Percentiles rank a stretch among this genome's conserved stretches.
phyloP scores from a whole-genome alignment of 2,113 vertebrate genomes.

The Amblyornis subalaris region DNA sequence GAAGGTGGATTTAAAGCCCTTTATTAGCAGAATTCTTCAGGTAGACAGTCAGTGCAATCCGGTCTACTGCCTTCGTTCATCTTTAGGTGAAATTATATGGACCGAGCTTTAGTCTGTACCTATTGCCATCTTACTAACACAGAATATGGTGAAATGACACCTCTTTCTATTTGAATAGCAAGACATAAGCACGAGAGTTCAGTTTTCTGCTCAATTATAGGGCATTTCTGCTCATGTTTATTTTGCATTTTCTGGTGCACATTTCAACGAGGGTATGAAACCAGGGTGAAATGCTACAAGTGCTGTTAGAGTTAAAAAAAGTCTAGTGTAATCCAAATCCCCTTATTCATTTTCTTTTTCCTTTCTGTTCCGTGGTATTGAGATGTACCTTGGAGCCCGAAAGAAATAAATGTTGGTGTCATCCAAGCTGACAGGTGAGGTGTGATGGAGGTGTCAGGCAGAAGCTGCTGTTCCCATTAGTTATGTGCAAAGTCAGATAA shows the following conservation, averaged over 20 bases:
- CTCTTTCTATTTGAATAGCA: background rate
- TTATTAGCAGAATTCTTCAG: background rate
- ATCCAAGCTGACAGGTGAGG: background rate
- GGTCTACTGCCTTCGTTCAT: background rate
- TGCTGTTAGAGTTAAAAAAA: background rate
- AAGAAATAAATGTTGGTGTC: background rate
- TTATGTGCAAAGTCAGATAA: background rate
- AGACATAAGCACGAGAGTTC: background rate
- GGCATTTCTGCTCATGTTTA: background rate
- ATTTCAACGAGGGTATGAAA: background rate
- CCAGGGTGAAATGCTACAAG: background rate
- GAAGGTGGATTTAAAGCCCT: background rate
- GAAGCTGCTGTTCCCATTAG: background rate
- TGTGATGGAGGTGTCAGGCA: background rate
- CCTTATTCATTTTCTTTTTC: rapidly evolving
- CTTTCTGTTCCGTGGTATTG: background rate
- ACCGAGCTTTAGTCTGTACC: background rate
- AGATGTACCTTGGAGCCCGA: background rate
- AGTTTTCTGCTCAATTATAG: background rate
- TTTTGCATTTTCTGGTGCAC: background rate
- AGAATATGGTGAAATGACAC: background rate
- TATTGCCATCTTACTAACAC: background rate
- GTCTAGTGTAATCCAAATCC: background rate
- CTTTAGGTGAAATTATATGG: background rate
- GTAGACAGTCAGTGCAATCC: background rate